Base-by-base conservation (phyloP, 92 coral and sea anemone genomes). In the Actinostola sp. region DNA sequence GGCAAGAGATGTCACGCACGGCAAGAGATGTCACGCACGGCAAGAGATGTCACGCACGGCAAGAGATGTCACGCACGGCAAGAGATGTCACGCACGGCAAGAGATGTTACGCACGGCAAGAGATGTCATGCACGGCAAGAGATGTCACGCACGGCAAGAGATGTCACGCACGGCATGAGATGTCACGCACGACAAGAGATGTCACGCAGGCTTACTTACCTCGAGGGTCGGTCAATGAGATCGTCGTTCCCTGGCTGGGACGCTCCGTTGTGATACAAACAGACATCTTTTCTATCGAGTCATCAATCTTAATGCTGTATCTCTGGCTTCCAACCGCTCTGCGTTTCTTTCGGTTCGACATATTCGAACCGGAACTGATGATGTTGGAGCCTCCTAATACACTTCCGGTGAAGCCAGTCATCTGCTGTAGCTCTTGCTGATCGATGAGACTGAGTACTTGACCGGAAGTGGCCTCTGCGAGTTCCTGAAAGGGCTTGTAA, bases 391-490 rank as follows among this genome's bases (percentile, higher is more conserved):
- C 97, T 0, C 89, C 93, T 4, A 92, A 84, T 8, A 77, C 87
- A 1, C 86, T 81, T 39, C 89, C 91, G 10, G 93, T 85, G 57
- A 92, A 59, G 24, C 77, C 85, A 66, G 52, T 58, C 2, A 92
- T 88, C 38, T 79, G 60, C 41, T 76, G 61, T 14, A 92, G 68
- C 53, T 92, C 97, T 14, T 54, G 35, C 1, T 35, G 34, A 39
- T 74, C 59, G 45, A 51, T 34, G 11, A 91, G 81, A 17, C 41
- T 27, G 17, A 88, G 63, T 34, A 86, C 78, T 57, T 91, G 97
- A 20, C 97, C 97, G 29, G 76, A 55, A 8, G 93, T 88, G 19
- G 73, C 74, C 26, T 82, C 86, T 6, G 97, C 97, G 7, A 92
- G 57, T 27, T 76, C 63, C 34, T 72, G 38, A 53, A 89, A 89